Percentiles rank a stretch among this genome's conserved stretches.
Conservation (phyloP, 2,113 vertebrate genomes). For the Phylloscopus trochilus region DNA sequence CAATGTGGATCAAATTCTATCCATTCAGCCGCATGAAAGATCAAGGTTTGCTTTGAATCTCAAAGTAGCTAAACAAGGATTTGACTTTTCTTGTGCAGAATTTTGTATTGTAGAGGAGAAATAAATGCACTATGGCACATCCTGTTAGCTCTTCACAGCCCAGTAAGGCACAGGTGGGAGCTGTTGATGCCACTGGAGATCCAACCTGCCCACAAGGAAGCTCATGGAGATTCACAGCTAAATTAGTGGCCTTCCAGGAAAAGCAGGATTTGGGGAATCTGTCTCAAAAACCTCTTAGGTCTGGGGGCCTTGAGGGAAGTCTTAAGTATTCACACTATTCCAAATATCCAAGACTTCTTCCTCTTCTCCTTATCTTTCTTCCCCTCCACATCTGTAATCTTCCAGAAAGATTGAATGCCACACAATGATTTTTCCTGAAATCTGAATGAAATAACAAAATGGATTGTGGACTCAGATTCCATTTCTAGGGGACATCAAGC, state of each 20-base stretch:
- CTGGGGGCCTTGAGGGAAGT: fast-evolving
- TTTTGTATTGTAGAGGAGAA: neutral
- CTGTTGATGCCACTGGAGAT: neutral
- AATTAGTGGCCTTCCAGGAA: neutral
- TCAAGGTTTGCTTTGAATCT: neutral
- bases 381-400: neutral
- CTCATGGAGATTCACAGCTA: neutral
- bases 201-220: neutral
- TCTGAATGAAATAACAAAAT: neutral
- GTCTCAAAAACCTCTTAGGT: neutral
- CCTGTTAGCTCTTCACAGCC: neutral
- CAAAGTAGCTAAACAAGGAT: neutral
- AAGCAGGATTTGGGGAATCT: neutral
- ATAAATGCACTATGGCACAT: neutral
- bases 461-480: neutral
- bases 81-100: neutral
- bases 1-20: neutral
- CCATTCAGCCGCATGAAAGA: neutral
- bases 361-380: neutral
- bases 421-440: neutral
- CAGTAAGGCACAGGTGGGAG: neutral
- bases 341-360: neutral
- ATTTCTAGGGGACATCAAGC: neutral
- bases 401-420: neutral
- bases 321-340: neutral